These are phyloP conservation scores for Mylabris sibirica DNA, from an alignment of 2,888 invertebrate species.

Conservation along the genomic window DNA sequence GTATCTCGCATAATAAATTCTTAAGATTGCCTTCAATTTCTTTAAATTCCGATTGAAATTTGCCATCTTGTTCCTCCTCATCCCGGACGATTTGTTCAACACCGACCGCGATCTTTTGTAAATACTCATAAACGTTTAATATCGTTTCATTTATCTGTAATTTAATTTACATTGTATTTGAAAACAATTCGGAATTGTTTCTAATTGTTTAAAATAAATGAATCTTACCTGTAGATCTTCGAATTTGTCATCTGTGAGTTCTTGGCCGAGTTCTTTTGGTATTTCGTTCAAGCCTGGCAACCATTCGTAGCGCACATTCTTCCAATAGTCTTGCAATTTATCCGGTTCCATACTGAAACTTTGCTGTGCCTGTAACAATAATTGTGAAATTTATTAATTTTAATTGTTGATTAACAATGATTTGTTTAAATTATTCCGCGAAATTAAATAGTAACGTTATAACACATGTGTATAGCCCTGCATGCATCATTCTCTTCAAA, in stretches of 20 bases:
- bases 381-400: slow-evolving; percentile 13
- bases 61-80: slow-evolving; percentile 63
- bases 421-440: slow-evolving; percentile 33
- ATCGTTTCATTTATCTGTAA: slow-evolving; percentile 65
- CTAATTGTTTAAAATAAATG: too few relatives aligned
- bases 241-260: slow-evolving; percentile 58
- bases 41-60: slow-evolving; percentile 65
- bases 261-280: slow-evolving; percentile 63
- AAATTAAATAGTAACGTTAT: slow-evolving; percentile 18
- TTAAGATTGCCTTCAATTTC: slow-evolving; percentile 69
- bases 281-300: slow-evolving; percentile 61
- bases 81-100: slow-evolving; percentile 72
- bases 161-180: slow-evolving; percentile 2
- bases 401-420: slow-evolving; percentile 20
- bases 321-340: slow-evolving; percentile 60
- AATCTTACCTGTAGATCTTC: slow-evolving; percentile 59
- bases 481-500: slow-evolving; percentile 16
- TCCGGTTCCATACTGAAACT: slow-evolving; percentile 60
- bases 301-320: slow-evolving; percentile 62
- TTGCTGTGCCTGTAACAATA: slow-evolving; percentile 60
- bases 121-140: slow-evolving; percentile 69
- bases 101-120: slow-evolving; percentile 77
- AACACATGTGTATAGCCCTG: slow-evolving; percentile 8
- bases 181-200: too few relatives aligned
- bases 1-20: slow-evolving; percentile 73